Conservation (phyloP, 1,140 invertebrate species). For the Bombus fervidus region DNA sequence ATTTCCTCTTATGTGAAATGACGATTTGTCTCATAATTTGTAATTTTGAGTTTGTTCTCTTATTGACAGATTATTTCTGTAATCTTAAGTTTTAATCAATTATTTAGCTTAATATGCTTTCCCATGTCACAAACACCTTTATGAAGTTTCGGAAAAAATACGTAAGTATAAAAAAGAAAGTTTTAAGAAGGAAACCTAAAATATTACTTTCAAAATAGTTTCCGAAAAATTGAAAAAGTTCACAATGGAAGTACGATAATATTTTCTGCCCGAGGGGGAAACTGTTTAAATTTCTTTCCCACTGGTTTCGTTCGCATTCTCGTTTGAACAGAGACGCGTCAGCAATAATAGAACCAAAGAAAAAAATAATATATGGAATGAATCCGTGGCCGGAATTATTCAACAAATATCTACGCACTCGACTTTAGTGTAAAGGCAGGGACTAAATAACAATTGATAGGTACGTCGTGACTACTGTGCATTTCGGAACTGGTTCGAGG, state of each 20-base stretch:
- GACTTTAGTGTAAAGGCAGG: neutral
- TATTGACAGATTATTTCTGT: too few relatives aligned
- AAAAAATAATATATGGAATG: slow-evolving; percentile 12
- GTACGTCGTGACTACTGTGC: neutral
- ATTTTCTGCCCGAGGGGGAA: neutral
- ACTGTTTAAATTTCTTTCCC: neutral
- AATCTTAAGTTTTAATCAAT: too few relatives aligned
- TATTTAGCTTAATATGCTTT: too few relatives aligned
- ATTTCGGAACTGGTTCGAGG: neutral
- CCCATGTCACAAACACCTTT: too few relatives aligned
- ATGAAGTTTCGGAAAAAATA: neutral
- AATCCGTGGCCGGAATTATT: slow-evolving; percentile 24
- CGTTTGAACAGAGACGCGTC: neutral
- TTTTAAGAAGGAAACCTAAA: neutral
- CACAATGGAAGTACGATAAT: too few relatives aligned
- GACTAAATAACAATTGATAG: slow-evolving; percentile 25
- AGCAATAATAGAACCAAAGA: neutral
- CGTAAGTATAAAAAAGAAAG: neutral
- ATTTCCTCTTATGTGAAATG: too few relatives aligned
- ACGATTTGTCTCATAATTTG: too few relatives aligned
- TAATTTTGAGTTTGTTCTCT: too few relatives aligned
- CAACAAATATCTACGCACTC: neutral
- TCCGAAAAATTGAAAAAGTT: neutral
- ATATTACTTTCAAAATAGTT: too few relatives aligned
- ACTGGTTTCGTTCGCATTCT: neutral